Base-by-base conservation (phyloP, 2,113 vertebrate genomes). In the Tyto alba region DNA sequence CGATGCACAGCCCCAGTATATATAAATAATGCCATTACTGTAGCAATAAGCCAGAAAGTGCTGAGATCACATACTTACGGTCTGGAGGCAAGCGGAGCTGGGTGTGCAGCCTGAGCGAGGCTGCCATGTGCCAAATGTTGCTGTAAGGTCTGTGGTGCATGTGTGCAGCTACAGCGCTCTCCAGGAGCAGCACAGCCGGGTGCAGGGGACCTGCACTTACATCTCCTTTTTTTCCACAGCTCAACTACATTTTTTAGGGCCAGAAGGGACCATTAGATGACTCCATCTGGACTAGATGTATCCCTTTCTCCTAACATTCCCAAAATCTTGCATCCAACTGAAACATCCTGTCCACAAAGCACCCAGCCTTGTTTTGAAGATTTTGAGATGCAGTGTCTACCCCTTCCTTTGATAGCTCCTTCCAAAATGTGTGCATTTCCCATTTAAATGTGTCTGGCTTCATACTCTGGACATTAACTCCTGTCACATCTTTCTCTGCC, bases 81-180 rank as follows among this genome's bases (percentile, higher is more conserved):
- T 57, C 56, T 34, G 69, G 91, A 59, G 56, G 63, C n/a, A 45
- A 74, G 38, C 3, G 1, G 53, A 59, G 75, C 75, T 8, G 53
- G 29, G 9, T 13, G 74, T 30, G 47, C 91, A 92, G 85, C 74
- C 36, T 11, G 55, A 59, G 23, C 1, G 3, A 16, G 62, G 78
- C 59, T 47, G 59, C 14, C 3, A 0, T 4, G 74, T 27, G 56
- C 73, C 76, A 67, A 4, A 26, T 0, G 0, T 4, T 52, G 67
- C 66, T 0, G 0, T 29, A 23, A 50, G 27, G n/a, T 22, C 73
- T 43, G 66, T 3, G 21, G 5, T 4, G 10, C 40, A 10, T 4
- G 1, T 27, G 30, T 64, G 36, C 9, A 16, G 52, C 30, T n/a
- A 16, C 3, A 0, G 34, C 0, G 0, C 52, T 74, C 7, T 1